Evolutionary conservation across 2,113 vertebrate species (phyloP).

Genomic region (Paralichthys olivaceus): DNA sequence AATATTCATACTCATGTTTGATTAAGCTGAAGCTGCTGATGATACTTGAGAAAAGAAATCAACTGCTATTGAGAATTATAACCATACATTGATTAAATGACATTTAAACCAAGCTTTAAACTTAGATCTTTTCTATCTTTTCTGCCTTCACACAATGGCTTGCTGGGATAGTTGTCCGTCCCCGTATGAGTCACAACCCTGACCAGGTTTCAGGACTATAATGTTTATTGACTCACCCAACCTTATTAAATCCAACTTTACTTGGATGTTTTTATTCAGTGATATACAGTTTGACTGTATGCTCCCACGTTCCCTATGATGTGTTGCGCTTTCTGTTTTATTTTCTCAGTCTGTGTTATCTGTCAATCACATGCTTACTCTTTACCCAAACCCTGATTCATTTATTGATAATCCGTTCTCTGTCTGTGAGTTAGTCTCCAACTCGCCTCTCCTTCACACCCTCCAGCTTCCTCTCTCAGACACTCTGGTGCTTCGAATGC

Average conservation of each 20-base stretch:
- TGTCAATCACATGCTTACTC: conserved; percentile 39
- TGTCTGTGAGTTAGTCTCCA: conserved; percentile 34
- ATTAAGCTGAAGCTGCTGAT: not conserved
- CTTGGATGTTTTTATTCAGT: conserved; percentile 14
- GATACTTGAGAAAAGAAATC: not conserved
- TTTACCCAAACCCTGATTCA: conserved; percentile 46
- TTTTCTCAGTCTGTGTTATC: conserved; percentile 29
- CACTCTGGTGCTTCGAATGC: not conserved
- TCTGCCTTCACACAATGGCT: not conserved
- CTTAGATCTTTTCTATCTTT: not conserved
- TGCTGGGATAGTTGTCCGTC: not conserved
- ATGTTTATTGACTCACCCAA: too few relatives aligned
- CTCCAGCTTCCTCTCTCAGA: not conserved
- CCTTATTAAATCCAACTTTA: not conserved
- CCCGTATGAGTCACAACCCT: not conserved
- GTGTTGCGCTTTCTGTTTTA: not conserved
- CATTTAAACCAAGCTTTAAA: not conserved
- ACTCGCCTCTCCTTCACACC: conserved; percentile 17
- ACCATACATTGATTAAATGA: not conserved
- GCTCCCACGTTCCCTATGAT: not conserved
- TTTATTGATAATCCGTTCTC: conserved; percentile 52
- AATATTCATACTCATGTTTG: not conserved
- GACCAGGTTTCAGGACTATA: not conserved
- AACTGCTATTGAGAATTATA: not conserved
- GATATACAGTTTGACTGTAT: not conserved